Evolutionary conservation across 2,797 vertebrate species (phyloP), one percentile per base, ranked within the genome.

Genomic region (Esox masquinongy): DNA sequence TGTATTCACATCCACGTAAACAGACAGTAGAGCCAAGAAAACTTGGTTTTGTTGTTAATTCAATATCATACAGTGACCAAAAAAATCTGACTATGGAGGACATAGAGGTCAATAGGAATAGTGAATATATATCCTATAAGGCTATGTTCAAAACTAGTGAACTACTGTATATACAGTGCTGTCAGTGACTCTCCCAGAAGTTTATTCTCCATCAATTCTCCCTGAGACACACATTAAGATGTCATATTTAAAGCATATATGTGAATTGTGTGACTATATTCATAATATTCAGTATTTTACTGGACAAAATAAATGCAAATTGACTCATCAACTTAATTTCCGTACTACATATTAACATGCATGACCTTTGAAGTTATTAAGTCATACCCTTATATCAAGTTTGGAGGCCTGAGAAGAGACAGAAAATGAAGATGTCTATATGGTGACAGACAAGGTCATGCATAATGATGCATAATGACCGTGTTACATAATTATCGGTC

Each of bases 401-500:
- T 29, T 51, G 47, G 64, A 67, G 64, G 12, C 29, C 31, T 31
- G 64, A 70, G 4, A 3, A 47, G 24, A 49, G 24, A 70, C 22
- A 1, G 17, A 77, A 74, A 68, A 68, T 73, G 72, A 77, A 31
- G 49, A 74, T 77, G 74, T 78, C 78, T 59, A 80, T 72, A 66
- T 73, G 80, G 74, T 75, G 4, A 84, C 61, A 78, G 81, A 85
- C 86, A 91, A 90, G 90, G 87, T 90, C 79, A 76, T 76, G 84
- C 82, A 79, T 86, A 88, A 59, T 64, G 61, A 15, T 66, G 24
- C 15, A 3, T 16, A 66, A 87, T 86, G 81, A 85, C 80, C 77
- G 85, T 85, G 86, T 89, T 88, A 84, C 88, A 87, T 85, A 83
- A 88, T 91, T 88, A 90, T 85, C 79, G 43, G 78, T 67, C 50